Base-by-base conservation (phyloP, 2,888 invertebrate species). In the Drosophila borborema region DNA sequence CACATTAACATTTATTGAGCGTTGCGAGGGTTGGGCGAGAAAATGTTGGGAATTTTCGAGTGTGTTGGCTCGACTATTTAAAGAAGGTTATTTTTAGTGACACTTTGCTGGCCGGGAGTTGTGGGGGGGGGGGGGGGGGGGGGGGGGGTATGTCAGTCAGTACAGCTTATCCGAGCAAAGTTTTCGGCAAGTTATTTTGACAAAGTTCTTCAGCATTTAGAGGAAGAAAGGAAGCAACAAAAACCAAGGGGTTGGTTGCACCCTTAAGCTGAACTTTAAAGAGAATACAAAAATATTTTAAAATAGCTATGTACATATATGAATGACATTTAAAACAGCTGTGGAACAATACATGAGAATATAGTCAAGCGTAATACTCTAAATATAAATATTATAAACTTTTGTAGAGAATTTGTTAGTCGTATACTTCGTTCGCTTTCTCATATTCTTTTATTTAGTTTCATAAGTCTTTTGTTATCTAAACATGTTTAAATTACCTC, bases 1-100 rank as follows among this genome's bases (percentile, higher is more conserved):
- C 79, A 73, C 65, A 81, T 78, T 79, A 66, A 81, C 78, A 79
- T 81, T 81, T 70, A 79, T 79, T 67, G 79, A 77, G 60, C 45
- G 64, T 40, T 36, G 58, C 59, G 46, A 59, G 64, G 81, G 81
- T 58, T 67, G 54, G 54, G 16, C 20, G 23, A 23, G 38, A 20
- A 41, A 40, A 16, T 55, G 28, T 8, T n/a, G 28, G 23, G 38
- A 54, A 38, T 55, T 54, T 55, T n/a, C 28, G 28, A 28, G 28
- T 28, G 18, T 23, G 53, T 38, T 20, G 36, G 20, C 20, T 28
- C 28, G 23, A 54, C 53, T 38, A 54, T 51, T 51, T 51, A 34
- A 51, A 20, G 51, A 36, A 12, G n/a, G 54, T 28, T 51, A 51
- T 55, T 40, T 40, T 28, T 40, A n/a, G 38, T 40, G 9, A 18